These are phyloP conservation scores for Pentalonia nigronervosa DNA, from an alignment of 1,140 invertebrate genomes.

Conservation along the genomic window DNA sequence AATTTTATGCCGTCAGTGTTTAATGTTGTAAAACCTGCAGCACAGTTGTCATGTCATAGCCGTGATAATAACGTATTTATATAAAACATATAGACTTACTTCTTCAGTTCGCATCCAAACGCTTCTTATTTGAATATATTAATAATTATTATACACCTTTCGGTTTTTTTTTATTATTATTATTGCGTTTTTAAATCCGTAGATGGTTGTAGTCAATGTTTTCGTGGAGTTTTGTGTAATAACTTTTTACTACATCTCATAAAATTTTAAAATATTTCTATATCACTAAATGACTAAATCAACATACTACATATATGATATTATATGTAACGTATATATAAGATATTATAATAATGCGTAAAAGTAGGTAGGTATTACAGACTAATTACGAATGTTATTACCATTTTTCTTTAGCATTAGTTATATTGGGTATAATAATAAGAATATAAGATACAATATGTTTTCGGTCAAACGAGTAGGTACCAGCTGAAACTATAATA, in stretches of 20 bases:
- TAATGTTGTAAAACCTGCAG: background rate
- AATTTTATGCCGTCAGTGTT: background rate
- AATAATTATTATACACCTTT: background rate
- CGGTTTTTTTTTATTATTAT: no score
- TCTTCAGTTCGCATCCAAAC: background rate
- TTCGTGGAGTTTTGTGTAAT: background rate
- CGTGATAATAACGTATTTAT: background rate
- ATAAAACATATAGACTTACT: background rate
- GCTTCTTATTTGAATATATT: constrained; percentile 16
- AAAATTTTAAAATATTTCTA: background rate
- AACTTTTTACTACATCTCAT: background rate
- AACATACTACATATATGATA: background rate
- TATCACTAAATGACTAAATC: background rate
- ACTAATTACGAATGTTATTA: background rate
- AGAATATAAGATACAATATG: background rate
- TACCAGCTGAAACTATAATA: background rate
- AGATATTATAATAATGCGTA: background rate
- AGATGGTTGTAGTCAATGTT: background rate
- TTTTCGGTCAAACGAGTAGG: background rate
- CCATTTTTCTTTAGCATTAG: background rate
- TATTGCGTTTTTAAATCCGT: background rate
- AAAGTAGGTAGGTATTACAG: background rate
- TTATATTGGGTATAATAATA: background rate
- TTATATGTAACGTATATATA: background rate
- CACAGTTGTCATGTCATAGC: no score